These are phyloP conservation scores for Campylomormyrus tamandua DNA, from an alignment of 2,113 vertebrate species.

Conservation along the genomic window DNA sequence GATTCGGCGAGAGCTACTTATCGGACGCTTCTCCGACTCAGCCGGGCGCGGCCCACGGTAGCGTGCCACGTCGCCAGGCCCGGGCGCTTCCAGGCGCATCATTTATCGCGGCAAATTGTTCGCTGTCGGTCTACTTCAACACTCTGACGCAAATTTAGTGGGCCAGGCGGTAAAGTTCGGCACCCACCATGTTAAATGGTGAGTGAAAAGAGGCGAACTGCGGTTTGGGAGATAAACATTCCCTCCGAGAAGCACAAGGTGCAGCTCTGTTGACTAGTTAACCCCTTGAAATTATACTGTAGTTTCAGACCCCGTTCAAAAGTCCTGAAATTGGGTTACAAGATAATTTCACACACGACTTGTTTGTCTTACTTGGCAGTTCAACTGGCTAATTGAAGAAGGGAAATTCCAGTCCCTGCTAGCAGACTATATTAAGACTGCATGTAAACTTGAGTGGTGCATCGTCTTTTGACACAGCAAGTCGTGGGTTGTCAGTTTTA, in stretches of 20 bases:
- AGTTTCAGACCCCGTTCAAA: conserved; percentile 68
- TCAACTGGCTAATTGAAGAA: conserved; percentile 73
- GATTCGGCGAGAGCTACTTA: conserved; percentile 4
- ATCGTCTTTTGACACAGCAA: conserved; percentile 37
- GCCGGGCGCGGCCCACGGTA: neutral
- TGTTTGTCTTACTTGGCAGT: conserved; percentile 76
- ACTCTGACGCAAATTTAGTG: neutral
- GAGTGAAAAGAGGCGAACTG: conserved; percentile 37
- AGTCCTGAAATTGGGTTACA: conserved; percentile 72
- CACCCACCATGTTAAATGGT: conserved; percentile 21
- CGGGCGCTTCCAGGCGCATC: neutral
- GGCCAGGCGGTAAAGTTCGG: conserved; percentile 10
- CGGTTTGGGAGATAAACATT: conserved; percentile 49
- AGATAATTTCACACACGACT: conserved; percentile 77
- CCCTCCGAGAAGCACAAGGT: conserved; percentile 50
- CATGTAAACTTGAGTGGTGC: conserved; percentile 54
- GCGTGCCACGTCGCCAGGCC: neutral
- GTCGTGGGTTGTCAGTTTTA: conserved; percentile 22
- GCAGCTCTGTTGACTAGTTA: conserved; percentile 59
- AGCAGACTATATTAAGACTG: conserved; percentile 51
- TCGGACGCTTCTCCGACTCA: neutral
- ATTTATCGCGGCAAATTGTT: neutral
- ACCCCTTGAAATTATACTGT: conserved; percentile 64
- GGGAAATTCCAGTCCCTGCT: conserved; percentile 62
- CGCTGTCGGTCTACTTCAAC: neutral